A percentile compares a stretch with the other conserved stretches of the same genome.
phyloP scores from a whole-genome alignment of 64 coral and sea anemone genomes.

The Montipora capricornis region DNA sequence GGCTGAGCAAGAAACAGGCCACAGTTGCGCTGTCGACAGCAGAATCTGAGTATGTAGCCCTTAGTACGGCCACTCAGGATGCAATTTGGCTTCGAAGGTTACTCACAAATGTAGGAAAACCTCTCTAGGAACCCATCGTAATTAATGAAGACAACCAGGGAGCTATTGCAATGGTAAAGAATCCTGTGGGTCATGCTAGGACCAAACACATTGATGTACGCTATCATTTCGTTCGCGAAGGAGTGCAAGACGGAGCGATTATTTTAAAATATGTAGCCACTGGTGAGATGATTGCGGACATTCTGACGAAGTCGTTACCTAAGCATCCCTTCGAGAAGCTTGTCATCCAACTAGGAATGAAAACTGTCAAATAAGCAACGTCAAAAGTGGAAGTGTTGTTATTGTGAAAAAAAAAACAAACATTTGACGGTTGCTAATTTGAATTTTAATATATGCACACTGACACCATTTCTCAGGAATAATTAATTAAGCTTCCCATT shows the following conservation, averaged over 20 bases:
- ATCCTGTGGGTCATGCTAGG: constrained; percentile 9
- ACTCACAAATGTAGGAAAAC: too few relatives aligned
- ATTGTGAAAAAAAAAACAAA: too few relatives aligned
- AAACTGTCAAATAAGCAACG: constrained; percentile 36
- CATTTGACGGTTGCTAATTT: background rate
- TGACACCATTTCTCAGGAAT: too few relatives aligned
- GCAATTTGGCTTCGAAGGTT: background rate
- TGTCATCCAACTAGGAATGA: constrained; percentile 2
- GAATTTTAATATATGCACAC: too few relatives aligned
- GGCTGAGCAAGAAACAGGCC: too few relatives aligned
- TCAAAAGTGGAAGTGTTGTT: background rate
- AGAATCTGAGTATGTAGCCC: too few relatives aligned
- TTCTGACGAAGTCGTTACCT: too few relatives aligned
- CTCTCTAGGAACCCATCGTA: background rate
- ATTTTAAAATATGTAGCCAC: constrained; percentile 19
- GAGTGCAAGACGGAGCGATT: constrained; percentile 31
- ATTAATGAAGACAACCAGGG: constrained; percentile 60
- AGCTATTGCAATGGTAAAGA: constrained; percentile 38
- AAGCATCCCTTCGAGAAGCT: too few relatives aligned
- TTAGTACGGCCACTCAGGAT: too few relatives aligned
- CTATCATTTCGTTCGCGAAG: constrained; percentile 63
- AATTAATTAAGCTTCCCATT: too few relatives aligned
- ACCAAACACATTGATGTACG: constrained; percentile 64
- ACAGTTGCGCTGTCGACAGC: too few relatives aligned
- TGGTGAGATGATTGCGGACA: background rate